These are phyloP conservation scores for Zaprionus obscuricornis DNA, from an alignment of 2,888 invertebrate genomes.

Conservation along the genomic window DNA sequence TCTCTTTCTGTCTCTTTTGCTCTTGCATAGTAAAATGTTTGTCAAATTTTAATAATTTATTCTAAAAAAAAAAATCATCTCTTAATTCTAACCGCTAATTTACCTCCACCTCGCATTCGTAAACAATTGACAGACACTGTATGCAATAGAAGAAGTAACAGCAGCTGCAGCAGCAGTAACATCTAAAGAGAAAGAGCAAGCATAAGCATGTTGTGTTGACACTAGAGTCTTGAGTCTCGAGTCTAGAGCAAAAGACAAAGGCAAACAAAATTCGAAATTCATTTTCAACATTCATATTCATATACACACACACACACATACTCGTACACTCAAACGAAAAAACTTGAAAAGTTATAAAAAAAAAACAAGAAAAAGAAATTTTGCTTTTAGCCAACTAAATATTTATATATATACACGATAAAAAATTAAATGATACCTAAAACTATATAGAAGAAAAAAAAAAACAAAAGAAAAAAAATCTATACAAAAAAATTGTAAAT, in stretches of 20 bases:
- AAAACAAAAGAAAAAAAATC: constrained; percentile 8
- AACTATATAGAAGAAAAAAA: constrained; percentile 4
- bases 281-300: no score
- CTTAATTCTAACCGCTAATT: constrained; percentile 38
- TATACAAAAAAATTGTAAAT: constrained; percentile 59
- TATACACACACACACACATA: constrained; percentile 19
- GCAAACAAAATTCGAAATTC: background rate
- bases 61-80: background rate
- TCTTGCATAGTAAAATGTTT: no score
- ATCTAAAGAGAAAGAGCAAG: no score
- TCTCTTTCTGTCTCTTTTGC: no score
- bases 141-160: no score
- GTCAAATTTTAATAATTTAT: no score
- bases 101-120: constrained; percentile 51
- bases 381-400: constrained; percentile 57
- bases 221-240: no score
- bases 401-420: constrained; percentile 32
- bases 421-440: constrained; percentile 17
- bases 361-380: constrained; percentile 16
- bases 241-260: no score
- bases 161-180: constrained; percentile 26
- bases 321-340: constrained; percentile 46
- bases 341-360: constrained; percentile 70
- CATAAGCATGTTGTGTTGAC: no score
- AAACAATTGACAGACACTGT: constrained; percentile 6